Evolutionary conservation across 2,797 vertebrate genomes (phyloP).

Genomic region (Malurus leucopterus): DNA sequence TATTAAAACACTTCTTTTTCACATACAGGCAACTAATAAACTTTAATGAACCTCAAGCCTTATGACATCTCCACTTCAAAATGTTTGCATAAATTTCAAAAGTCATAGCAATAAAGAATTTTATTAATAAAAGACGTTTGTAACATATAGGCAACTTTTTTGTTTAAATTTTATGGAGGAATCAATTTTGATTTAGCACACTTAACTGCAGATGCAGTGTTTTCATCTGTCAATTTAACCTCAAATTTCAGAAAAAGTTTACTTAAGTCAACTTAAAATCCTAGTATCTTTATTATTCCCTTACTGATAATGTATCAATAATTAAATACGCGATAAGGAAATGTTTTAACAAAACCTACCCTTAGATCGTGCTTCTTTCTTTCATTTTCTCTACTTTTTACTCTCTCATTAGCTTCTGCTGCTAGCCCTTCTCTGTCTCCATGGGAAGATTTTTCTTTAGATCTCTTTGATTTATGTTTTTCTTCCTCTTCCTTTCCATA

Average conservation of each 20-base stretch:
- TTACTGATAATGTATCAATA: background rate
- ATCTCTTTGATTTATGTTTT: slow-evolving; percentile 4
- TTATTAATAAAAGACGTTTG: background rate
- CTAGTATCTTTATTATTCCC: background rate
- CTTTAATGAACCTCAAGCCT: background rate
- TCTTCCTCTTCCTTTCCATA: slow-evolving; percentile 32
- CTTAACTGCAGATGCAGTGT: background rate
- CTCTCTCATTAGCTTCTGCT: slow-evolving; percentile 5
- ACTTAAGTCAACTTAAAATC: background rate
- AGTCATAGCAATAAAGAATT: background rate
- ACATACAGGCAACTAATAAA: background rate
- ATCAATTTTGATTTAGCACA: background rate
- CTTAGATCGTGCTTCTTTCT: background rate
- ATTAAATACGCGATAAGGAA: background rate
- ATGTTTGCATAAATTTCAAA: background rate
- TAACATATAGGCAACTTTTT: background rate
- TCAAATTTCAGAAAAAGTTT: background rate
- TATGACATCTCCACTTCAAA: background rate
- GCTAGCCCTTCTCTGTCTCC: background rate
- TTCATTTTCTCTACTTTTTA: slow-evolving; percentile 28
- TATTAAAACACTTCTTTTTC: background rate
- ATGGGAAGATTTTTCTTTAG: background rate
- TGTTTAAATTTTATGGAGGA: background rate
- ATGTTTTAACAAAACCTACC: slow-evolving; percentile 38
- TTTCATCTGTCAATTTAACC: background rate